Conservation (phyloP, 2,113 vertebrate genomes). For the Cacatua alba region DNA sequence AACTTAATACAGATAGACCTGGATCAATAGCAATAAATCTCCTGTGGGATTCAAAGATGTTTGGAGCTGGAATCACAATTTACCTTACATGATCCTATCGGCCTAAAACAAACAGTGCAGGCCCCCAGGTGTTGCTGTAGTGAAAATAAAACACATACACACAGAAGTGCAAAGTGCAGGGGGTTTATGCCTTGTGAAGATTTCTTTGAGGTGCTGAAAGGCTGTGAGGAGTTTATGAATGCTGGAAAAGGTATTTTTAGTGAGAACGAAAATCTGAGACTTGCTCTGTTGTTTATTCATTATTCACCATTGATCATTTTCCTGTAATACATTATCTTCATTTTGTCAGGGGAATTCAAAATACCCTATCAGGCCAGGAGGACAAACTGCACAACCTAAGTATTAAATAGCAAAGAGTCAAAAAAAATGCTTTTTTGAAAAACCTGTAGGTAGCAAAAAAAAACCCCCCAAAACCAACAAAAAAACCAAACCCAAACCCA, state of each 20-base stretch:
- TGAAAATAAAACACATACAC: background rate
- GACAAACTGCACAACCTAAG: background rate
- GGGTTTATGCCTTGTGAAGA: background rate
- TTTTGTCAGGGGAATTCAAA: background rate
- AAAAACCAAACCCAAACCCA: background rate
- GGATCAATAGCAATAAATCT: background rate
- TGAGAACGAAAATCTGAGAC: background rate
- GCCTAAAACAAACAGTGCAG: background rate
- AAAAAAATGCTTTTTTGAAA: background rate
- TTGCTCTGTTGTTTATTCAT: background rate
- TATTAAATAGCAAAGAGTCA: background rate
- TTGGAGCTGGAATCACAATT: background rate
- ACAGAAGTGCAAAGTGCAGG: background rate
- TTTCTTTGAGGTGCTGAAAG: background rate
- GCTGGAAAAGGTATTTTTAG: background rate
- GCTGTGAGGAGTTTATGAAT: background rate
- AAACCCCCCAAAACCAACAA: too few relatives aligned
- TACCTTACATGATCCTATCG: background rate
- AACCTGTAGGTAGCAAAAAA: background rate
- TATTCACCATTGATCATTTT: background rate
- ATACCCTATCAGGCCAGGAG: background rate
- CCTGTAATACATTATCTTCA: background rate
- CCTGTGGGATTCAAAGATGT: background rate
- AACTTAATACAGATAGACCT: background rate
- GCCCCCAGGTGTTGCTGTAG: background rate